Percentiles rank a stretch among this genome's conserved stretches.
These are phyloP conservation scores for Lamellibrachia luymesi DNA, from an alignment of 1,140 invertebrate genomes.

Conservation along the genomic window DNA sequence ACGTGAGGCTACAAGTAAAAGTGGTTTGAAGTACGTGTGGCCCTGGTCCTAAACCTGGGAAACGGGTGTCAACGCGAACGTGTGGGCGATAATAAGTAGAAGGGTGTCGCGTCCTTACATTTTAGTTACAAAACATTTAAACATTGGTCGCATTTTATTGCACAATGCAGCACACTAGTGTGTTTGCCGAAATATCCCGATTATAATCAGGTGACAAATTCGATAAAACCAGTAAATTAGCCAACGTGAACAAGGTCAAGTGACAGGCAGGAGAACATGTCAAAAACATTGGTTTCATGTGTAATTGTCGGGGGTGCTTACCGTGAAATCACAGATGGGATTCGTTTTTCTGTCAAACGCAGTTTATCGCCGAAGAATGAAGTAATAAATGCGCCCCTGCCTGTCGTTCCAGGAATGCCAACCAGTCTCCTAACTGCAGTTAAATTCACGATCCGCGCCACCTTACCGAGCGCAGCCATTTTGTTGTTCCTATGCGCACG, in stretches of 20 bases:
- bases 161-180: neutral
- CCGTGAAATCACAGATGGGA: neutral
- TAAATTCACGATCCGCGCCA: conserved; percentile 3
- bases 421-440: neutral
- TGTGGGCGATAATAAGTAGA: neutral
- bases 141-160: neutral
- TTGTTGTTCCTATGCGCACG: conserved; percentile 3
- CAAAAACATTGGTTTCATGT: neutral
- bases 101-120: neutral
- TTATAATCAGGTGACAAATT: neutral
- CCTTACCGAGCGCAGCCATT: neutral
- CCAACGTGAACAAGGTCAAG: neutral
- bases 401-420: neutral
- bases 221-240: neutral
- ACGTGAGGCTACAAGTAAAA: no score
- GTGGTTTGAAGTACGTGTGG: neutral
- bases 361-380: neutral
- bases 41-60: neutral
- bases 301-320: neutral
- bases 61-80: neutral
- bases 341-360: neutral
- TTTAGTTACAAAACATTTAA: neutral
- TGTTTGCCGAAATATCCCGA: neutral
- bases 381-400: neutral
- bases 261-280: neutral